These are phyloP conservation scores for Lycaon pictus DNA, from an alignment of 2,113 vertebrate genomes.

Conservation along the genomic window DNA sequence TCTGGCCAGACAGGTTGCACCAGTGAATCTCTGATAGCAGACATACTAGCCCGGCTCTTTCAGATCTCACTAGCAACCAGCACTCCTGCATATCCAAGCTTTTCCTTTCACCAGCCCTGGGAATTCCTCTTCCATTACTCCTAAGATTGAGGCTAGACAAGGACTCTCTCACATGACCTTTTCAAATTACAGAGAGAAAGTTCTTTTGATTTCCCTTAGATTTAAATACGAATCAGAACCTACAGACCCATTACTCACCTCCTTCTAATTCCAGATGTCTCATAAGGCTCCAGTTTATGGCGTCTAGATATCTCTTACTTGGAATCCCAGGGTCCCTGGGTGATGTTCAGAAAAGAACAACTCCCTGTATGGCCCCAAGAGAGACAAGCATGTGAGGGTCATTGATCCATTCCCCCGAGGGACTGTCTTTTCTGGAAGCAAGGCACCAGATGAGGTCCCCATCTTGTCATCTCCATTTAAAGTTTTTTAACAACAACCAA, in stretches of 20 bases:
- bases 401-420: neutral
- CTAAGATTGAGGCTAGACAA: neutral
- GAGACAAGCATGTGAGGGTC: neutral
- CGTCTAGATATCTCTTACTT: neutral
- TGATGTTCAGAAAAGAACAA: neutral
- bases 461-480: neutral
- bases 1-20: neutral
- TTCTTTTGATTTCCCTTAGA: neutral
- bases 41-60: neutral
- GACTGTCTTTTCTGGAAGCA: neutral
- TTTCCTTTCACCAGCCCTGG: neutral
- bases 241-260: neutral
- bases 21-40: neutral
- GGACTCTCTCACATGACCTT: neutral
- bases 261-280: neutral
- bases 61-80: neutral
- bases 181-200: neutral
- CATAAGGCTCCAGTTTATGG: neutral
- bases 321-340: neutral
- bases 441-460: too few species aligned
- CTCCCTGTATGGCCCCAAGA: neutral
- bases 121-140: neutral
- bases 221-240: neutral
- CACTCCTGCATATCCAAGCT: fast-evolving
- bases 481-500: conserved; percentile 25